Conservation (phyloP, 2,888 invertebrate genomes). For the Anthoptus insignis region DNA sequence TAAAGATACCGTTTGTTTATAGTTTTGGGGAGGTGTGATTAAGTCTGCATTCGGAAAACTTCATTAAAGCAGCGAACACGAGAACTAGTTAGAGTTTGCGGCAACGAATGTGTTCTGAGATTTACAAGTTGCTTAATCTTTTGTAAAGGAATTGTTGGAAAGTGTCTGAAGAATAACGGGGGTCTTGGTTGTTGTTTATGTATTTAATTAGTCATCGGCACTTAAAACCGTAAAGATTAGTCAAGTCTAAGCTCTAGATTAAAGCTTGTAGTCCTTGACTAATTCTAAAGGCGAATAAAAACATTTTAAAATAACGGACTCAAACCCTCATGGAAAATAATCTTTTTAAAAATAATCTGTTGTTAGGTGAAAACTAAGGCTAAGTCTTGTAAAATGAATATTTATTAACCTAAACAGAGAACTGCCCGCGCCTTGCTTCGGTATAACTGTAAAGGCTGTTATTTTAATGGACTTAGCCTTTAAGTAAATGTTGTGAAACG, state of each 20-base stretch:
- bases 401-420: too few species aligned
- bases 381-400: too few species aligned
- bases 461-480: too few species aligned
- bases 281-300: too few species aligned
- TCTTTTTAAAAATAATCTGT: too few species aligned
- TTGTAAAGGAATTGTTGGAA: constrained; percentile 34
- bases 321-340: too few species aligned
- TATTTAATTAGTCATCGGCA: constrained; percentile 14
- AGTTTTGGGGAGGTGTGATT: constrained; percentile 41
- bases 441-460: too few species aligned
- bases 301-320: too few species aligned
- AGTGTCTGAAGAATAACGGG: constrained; percentile 19
- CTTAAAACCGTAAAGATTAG: background rate
- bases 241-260: background rate
- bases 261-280: too few species aligned
- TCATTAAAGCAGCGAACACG: constrained; percentile 33
- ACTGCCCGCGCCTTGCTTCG: too few species aligned
- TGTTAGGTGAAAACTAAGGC: too few species aligned
- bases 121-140: constrained; percentile 38
- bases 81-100: constrained; percentile 37
- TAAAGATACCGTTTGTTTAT: constrained; percentile 41
- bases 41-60: constrained; percentile 35
- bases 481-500: too few species aligned
- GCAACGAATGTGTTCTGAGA: constrained; percentile 37
- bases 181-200: constrained; percentile 18